Conservation (phyloP, 2,888 invertebrate genomes). For the Pristionchus arcanus region DNA sequence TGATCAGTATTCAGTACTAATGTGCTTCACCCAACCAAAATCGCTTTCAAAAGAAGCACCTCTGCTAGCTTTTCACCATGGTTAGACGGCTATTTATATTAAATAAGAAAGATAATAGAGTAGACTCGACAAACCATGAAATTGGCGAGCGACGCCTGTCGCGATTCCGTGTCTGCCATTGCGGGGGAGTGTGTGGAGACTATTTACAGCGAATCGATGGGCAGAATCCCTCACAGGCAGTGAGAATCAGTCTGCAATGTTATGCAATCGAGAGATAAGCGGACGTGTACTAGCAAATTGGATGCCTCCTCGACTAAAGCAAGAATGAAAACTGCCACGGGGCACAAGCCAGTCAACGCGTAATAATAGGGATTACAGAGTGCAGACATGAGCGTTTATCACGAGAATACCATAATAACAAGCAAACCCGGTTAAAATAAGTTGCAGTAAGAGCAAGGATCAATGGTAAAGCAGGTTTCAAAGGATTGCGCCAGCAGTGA, state of each 20-base stretch:
- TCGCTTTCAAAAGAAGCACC: neutral
- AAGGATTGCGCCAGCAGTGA: neutral
- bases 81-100: neutral
- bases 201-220: constrained; percentile 7
- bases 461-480: constrained; percentile 22
- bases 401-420: neutral
- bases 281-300: neutral
- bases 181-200: neutral
- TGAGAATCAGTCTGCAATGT: constrained; percentile 28
- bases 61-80: neutral
- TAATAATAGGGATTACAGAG: neutral
- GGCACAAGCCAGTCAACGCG: neutral
- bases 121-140: neutral
- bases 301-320: neutral
- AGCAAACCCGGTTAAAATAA: neutral
- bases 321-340: neutral
- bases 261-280: constrained; percentile 12
- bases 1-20: neutral
- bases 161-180: constrained; percentile 29
- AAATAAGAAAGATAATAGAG: neutral
- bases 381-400: neutral
- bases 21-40: neutral
- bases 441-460: neutral
- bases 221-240: neutral
- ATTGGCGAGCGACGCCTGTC: constrained; percentile 21